Conservation (phyloP, 1,140 invertebrate genomes). For the Dysdera silvatica region DNA sequence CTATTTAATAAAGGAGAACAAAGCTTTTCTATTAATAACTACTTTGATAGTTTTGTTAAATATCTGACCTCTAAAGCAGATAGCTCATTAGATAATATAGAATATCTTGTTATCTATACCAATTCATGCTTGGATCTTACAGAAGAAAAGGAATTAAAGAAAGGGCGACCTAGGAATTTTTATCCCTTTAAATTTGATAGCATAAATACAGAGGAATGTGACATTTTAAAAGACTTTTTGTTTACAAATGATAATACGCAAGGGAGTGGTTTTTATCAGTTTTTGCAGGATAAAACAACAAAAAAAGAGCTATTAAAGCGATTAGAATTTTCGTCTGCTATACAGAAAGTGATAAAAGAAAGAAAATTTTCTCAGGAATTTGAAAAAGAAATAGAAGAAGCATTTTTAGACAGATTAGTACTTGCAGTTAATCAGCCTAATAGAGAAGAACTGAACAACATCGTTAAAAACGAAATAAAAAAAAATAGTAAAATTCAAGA, state of each 20-base stretch:
- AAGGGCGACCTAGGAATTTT: conserved; percentile 1
- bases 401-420: conserved; percentile 15
- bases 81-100: neutral
- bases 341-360: conserved; percentile 2
- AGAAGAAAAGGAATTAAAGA: conserved; percentile 8
- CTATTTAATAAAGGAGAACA: conserved; percentile 7
- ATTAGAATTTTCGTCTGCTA: conserved; percentile 4
- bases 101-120: conserved; percentile 10
- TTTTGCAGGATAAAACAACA: conserved; percentile 13
- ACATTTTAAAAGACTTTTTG: conserved; percentile 16
- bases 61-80: conserved; percentile 5
- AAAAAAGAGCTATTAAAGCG: conserved; percentile 3
- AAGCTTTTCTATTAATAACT: conserved; percentile 12
- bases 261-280: neutral
- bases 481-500: conserved; percentile 3
- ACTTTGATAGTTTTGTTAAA: conserved; percentile 16
- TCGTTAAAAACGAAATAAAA: conserved; percentile 12
- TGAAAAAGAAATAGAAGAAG: conserved; percentile 6
- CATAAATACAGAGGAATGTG: conserved; percentile 8
- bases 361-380: neutral
- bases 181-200: conserved; percentile 10
- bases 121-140: conserved; percentile 5
- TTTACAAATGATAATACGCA: neutral
- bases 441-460: conserved; percentile 15
- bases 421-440: conserved; percentile 16